These are phyloP conservation scores for Congeria kusceri DNA, from an alignment of 2,888 invertebrate species.

Conservation along the genomic window DNA sequence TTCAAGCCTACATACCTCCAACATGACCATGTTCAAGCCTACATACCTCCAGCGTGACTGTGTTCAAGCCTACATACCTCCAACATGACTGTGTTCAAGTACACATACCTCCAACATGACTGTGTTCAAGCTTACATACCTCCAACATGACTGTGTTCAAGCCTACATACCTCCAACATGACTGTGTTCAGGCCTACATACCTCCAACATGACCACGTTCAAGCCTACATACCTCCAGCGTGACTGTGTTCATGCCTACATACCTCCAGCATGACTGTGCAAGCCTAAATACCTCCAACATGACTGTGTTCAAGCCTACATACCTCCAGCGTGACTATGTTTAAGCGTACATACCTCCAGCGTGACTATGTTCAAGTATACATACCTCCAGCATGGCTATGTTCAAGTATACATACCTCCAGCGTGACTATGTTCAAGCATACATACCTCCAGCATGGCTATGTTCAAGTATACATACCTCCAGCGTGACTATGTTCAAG, in stretches of 20 bases:
- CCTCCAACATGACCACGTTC: background rate
- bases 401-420: conserved; percentile 29
- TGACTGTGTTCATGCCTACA: no score
- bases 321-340: background rate
- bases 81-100: background rate
- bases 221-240: no score
- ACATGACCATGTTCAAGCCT: background rate
- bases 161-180: no score
- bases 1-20: no score
- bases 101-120: background rate
- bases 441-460: no score
- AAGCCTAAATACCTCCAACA: background rate
- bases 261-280: no score
- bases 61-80: background rate
- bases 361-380: no score
- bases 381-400: no score
- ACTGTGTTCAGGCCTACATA: background rate
- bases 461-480: no score
- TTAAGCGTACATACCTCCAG: background rate
- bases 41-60: background rate
- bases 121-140: no score
- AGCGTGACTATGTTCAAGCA: conserved; percentile 4
- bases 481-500: background rate
- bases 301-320: background rate
- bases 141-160: no score